Percentiles rank a stretch among this genome's conserved stretches.
phyloP scores from a whole-genome alignment of 2,888 invertebrate genomes.

The Pinctada fucata region DNA sequence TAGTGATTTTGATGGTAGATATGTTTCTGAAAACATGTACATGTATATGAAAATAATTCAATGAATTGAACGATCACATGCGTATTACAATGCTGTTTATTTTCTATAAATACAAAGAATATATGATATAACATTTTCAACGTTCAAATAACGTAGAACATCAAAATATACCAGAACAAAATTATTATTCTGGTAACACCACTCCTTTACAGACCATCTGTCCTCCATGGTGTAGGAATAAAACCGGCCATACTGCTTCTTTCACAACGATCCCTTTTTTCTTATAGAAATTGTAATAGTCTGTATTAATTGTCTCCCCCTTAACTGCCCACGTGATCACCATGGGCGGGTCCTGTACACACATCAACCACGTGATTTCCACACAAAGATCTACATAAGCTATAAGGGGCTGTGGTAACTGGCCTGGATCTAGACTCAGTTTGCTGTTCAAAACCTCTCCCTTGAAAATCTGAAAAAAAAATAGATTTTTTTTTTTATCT shows the following conservation, averaged over 20 bases:
- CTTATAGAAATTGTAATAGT: conserved; percentile 22
- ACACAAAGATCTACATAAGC: conserved; percentile 25
- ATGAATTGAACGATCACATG: too few relatives aligned
- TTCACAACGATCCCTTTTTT: conserved; percentile 18
- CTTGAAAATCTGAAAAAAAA: conserved; percentile 23
- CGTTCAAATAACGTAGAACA: too few relatives aligned
- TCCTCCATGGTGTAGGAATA: conserved; percentile 23
- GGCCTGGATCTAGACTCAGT: conserved; percentile 8
- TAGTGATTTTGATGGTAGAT: too few relatives aligned
- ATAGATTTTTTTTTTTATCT: not conserved
- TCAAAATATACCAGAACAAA: too few relatives aligned
- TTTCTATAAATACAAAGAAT: too few relatives aligned
- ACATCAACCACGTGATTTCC: conserved; percentile 34
- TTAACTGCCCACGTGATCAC: conserved; percentile 26
- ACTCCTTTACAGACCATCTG: conserved; percentile 26
- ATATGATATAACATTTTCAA: too few relatives aligned
- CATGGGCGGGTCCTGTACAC: conserved; percentile 37
- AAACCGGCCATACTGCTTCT: conserved; percentile 27
- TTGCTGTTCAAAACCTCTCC: conserved; percentile 14
- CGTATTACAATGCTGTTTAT: too few relatives aligned
- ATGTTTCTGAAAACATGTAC: too few relatives aligned
- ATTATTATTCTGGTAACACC: conserved; percentile 6
- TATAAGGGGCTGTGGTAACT: conserved; percentile 9
- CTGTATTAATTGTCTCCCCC: conserved; percentile 19
- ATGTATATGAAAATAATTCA: too few relatives aligned